Conservation (phyloP, 2,888 invertebrate genomes). For the Coenonympha glycerion region DNA sequence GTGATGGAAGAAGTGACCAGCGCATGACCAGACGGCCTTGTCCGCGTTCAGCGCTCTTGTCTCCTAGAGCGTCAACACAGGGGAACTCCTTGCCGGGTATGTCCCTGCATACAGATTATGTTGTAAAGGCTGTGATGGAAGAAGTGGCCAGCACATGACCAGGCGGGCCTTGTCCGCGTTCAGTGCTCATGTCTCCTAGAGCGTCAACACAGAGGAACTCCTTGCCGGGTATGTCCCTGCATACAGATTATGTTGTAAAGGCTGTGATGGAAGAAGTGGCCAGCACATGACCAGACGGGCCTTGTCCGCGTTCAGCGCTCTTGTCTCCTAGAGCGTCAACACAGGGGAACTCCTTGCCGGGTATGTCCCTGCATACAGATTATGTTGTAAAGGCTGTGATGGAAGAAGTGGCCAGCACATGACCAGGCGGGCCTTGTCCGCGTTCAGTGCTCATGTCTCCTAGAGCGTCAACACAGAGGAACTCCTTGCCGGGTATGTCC, state of each 20-base stretch:
- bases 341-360: slow-evolving; percentile 70
- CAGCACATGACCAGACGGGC: slow-evolving; percentile 82
- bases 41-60: slow-evolving; percentile 65
- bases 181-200: slow-evolving; percentile 63
- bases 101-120: too few relatives aligned
- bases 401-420: slow-evolving; percentile 82
- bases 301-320: slow-evolving; percentile 60
- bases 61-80: slow-evolving; percentile 67
- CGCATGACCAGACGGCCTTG: slow-evolving; percentile 80
- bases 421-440: slow-evolving; percentile 73
- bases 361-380: too few relatives aligned
- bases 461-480: slow-evolving; percentile 67
- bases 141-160: slow-evolving; percentile 84
- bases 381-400: slow-evolving; percentile 65
- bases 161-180: slow-evolving; percentile 69
- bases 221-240: slow-evolving; percentile 57
- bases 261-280: slow-evolving; percentile 75
- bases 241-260: too few relatives aligned
- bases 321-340: slow-evolving; percentile 68
- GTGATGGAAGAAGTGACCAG: slow-evolving; percentile 77
- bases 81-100: slow-evolving; percentile 70
- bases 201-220: slow-evolving; percentile 72
- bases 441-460: slow-evolving; percentile 66
- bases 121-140: slow-evolving; percentile 62
- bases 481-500: slow-evolving; percentile 63